phyloP scores from a whole-genome alignment of 2,888 invertebrate species.

The Opisthograptis luteolata region DNA sequence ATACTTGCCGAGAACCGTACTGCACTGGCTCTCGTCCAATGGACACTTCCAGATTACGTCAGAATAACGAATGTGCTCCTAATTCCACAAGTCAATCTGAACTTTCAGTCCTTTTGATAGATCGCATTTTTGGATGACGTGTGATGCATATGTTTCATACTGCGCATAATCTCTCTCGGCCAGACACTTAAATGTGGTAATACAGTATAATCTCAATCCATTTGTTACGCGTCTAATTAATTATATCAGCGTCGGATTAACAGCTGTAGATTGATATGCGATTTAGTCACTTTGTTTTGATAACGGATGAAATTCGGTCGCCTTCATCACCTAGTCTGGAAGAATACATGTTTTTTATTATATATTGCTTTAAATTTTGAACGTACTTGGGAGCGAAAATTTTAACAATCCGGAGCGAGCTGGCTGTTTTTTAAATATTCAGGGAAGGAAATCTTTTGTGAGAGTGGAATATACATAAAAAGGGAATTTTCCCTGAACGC shows the following conservation, averaged over 20 bases:
- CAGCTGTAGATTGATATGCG: background rate
- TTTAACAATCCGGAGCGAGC: background rate
- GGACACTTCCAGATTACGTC: slow-evolving; percentile 22
- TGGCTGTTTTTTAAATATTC: slow-evolving; percentile 4
- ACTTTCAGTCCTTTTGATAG: slow-evolving; percentile 17
- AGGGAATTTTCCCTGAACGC: slow-evolving; percentile 1
- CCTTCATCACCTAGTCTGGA: background rate
- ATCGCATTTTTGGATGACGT: slow-evolving; percentile 12
- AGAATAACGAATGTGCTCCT: slow-evolving; percentile 17
- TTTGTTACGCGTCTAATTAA: slow-evolving; percentile 21
- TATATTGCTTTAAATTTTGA: background rate
- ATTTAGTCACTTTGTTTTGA: slow-evolving; percentile 13
- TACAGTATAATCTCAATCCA: slow-evolving; percentile 13
- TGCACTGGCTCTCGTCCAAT: slow-evolving; percentile 46
- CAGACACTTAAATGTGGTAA: slow-evolving; percentile 14
- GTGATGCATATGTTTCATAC: too few species aligned
- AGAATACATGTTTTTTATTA: slow-evolving; percentile 15
- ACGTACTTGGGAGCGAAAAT: slow-evolving; percentile 3
- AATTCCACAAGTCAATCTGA: slow-evolving; percentile 6
- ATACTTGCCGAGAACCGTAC: slow-evolving; percentile 44
- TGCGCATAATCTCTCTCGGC: slow-evolving; percentile 1
- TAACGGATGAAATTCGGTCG: slow-evolving; percentile 1
- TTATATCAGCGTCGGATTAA: slow-evolving; percentile 15
- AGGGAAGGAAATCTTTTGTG: background rate
- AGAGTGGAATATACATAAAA: too few species aligned